Base-by-base conservation (phyloP, 37 sponge, comb jelly and placozoan genomes). In the Aphrocallistes beatrix region DNA sequence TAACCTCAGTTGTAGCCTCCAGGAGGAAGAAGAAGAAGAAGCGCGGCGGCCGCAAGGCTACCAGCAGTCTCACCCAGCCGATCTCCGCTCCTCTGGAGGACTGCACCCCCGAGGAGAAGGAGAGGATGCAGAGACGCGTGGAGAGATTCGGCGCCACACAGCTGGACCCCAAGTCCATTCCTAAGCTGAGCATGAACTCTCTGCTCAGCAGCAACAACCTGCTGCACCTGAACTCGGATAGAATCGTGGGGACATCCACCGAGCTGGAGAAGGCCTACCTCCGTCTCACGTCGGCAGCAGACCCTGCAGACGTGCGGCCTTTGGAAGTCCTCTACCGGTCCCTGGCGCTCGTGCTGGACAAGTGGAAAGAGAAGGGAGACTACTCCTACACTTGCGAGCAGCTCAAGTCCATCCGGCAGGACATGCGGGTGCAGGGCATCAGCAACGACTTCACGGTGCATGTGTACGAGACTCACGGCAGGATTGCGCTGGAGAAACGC, bases 341-440 rank as follows among this genome's bases (percentile, higher is more conserved):
- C 16, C 81, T 96, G 60, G 69, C 83, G 39, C 88, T 87, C 34
- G 90, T 96, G 37, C 83, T 82, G 87, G 82, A 39, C 38, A 88
- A 84, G 84, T 93, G 96, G 93, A 75, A 86, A 45, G 51, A 51
- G 34, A 88, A 84, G 51, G 84, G 51, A 6, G 90, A 93, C 86
- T 98, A 98, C 85, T 82, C 84, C 6, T 94, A 89, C 40, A 84
- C 83, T 0, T 98, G 99, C 83, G 99, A 98, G 39, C 99, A 98
- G 91, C 86, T 98, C 51, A 98, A 98, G 88, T 94, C 96, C 16
- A 95, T 98, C 38, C 39, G 99, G 85, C 99, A 98, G 82, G 99
- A 98, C 86, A 88, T 98, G 25, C 93, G 91, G 3, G 96, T 98
- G 38, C 99, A 98, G 83, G 85, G 88, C 38, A 92, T 95, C 47